These are phyloP conservation scores for Calcarius lapponicus DNA, from an alignment of 2,797 vertebrate genomes.

Conservation along the genomic window DNA sequence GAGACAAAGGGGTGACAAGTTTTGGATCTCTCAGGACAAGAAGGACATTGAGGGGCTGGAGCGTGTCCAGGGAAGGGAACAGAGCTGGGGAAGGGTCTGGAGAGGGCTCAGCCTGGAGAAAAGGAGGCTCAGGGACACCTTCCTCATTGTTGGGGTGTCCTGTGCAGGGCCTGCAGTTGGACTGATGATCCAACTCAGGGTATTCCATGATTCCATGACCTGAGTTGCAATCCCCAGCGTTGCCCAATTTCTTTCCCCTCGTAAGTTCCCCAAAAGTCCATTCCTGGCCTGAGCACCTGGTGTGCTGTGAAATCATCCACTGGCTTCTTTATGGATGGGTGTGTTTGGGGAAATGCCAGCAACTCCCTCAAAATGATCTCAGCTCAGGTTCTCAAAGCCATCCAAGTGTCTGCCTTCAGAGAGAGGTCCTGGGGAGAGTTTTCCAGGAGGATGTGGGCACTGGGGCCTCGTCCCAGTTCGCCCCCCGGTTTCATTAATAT, in stretches of 20 bases:
- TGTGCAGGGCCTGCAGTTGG: neutral
- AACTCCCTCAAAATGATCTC: neutral
- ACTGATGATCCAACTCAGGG: neutral
- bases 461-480: neutral
- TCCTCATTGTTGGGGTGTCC: neutral
- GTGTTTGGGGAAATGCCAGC: neutral
- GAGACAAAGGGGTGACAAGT: neutral
- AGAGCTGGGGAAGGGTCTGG: neutral
- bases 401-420: neutral
- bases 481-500: neutral
- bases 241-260: neutral
- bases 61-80: neutral
- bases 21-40: neutral
- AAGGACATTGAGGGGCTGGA: neutral
- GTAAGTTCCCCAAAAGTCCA: neutral
- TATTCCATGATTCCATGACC: neutral
- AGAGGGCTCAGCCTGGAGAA: neutral
- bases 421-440: neutral
- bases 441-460: neutral
- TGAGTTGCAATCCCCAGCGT: rapidly evolving
- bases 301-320: neutral
- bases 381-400: neutral
- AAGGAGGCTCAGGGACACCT: neutral
- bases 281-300: neutral
- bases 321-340: rapidly evolving